Evolutionary conservation across 2,888 invertebrate species (phyloP).

Genomic region (Griposia aprilina): DNA sequence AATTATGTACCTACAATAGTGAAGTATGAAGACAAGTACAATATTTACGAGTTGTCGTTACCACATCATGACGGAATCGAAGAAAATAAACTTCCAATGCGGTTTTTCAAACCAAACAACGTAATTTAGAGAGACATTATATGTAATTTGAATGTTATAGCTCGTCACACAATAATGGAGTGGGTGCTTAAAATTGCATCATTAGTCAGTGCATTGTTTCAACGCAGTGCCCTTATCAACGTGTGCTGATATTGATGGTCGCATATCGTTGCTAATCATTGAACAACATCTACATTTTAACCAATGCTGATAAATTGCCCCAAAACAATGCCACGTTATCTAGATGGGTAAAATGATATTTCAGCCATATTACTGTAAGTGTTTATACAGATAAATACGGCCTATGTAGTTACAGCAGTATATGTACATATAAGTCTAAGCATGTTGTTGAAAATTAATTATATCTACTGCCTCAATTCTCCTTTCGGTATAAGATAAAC

Average conservation of each 20-base stretch:
- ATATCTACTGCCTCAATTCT: not conserved
- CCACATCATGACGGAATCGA: conserved; percentile 31
- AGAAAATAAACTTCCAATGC: conserved; percentile 31
- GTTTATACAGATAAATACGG: conserved; percentile 33
- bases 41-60: conserved; percentile 48
- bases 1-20: conserved; percentile 7
- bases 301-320: conserved; percentile 56
- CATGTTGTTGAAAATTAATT: not conserved
- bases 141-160: conserved; percentile 50
- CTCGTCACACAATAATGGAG: conserved; percentile 44
- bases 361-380: conserved; percentile 44
- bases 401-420: conserved; percentile 18
- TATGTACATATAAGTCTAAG: not conserved
- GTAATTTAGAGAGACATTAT: conserved; percentile 38
- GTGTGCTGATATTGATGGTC: conserved; percentile 51
- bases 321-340: conserved; percentile 59
- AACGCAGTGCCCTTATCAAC: conserved; percentile 53
- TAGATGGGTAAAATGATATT: conserved; percentile 54
- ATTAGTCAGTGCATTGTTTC: conserved; percentile 69
- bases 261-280: conserved; percentile 55
- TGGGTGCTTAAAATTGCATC: conserved; percentile 60
- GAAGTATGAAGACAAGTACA: conserved; percentile 31
- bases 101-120: conserved; percentile 43
- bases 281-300: conserved; percentile 63
- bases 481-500: not conserved